Base-by-base conservation (phyloP, 2,888 invertebrate genomes). In the Neuroscelio doddi region DNA sequence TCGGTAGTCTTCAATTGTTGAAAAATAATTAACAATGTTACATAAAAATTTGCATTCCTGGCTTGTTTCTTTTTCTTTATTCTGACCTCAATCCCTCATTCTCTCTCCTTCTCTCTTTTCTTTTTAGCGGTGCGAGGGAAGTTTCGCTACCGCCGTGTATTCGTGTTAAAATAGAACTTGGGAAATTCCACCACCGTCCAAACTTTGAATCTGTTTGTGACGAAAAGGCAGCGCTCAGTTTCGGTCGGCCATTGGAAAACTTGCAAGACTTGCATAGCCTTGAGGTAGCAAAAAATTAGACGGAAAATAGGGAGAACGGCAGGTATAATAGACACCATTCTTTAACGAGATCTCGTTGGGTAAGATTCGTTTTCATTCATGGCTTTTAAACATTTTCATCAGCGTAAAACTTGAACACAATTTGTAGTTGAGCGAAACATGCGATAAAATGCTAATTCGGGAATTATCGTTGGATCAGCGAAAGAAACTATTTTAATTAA, bases 141-240 rank as follows among this genome's bases (percentile, higher is more conserved):
- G 45, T 55, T 62, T 62, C 41, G 38, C 21, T 36, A 14, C 34
- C 52, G 46, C 34, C 15, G 49, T 16, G 12, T 17, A 34, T 32
- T 34, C 34, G 24, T 21, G 52, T 53, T 41, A 51, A 56, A 56
- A 56, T 56, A 29, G 45, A 69, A 70, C 69, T 71, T 61, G 55
- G 50, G 55, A 66, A 70, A 64, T 68, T 68, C 49, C 51, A 27
- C 63, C 62, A 44, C 58, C 52, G 41, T 53, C 21, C 53, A 68
- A 71, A 70, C 66, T 70, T 70, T 58, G 56, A 66, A 69, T 70
- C 63, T 63, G 63, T 64, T 67, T 67, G 59, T 58, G 62, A 50
- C 56, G 58, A 58, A 42, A 45, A 56, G 47, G 32, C 44, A 38
- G n/a, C 49, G 41, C 24, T 7, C 21, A 12, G 36, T 29, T 46